Conservation (phyloP, 2,888 invertebrate species). For the Mythimna loreyi region DNA sequence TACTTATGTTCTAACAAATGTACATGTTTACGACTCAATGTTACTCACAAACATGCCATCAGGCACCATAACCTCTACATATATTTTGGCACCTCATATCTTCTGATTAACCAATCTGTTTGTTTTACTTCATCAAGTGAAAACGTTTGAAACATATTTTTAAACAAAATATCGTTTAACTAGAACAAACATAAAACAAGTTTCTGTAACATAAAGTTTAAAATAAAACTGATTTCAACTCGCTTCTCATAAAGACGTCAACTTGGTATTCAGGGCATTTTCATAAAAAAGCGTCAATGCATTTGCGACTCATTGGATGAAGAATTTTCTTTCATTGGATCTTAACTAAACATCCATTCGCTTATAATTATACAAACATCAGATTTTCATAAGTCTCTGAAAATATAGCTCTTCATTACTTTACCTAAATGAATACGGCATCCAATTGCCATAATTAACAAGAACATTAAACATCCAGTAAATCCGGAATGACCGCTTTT, state of each 20-base stretch:
- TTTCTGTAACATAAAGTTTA: background rate
- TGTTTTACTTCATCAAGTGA: background rate
- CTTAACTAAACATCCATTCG: background rate
- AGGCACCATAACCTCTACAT: conserved; percentile 4
- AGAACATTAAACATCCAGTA: conserved; percentile 32
- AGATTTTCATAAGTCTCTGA: conserved; percentile 8
- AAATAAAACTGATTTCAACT: conserved; percentile 16
- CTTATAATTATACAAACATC: background rate
- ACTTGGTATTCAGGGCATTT: conserved; percentile 20
- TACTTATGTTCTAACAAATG: conserved; percentile 24
- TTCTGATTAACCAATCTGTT: conserved; percentile 15
- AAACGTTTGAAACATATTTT: too few relatives aligned
- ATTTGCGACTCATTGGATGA: conserved; percentile 6
- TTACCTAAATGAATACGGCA: conserved; percentile 13
- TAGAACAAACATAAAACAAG: background rate
- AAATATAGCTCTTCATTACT: conserved; percentile 10
- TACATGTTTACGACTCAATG: conserved; percentile 39
- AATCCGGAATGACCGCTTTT: conserved; percentile 23
- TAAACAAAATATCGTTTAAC: background rate
- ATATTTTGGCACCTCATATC: conserved; percentile 17
- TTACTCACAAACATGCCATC: conserved; percentile 31
- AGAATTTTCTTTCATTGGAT: background rate
- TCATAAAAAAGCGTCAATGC: conserved; percentile 14
- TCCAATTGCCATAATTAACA: conserved; percentile 17
- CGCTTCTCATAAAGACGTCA: conserved; percentile 18